Evolutionary conservation across 1,140 invertebrate species (phyloP).

Genomic region (Ips typographus): DNA sequence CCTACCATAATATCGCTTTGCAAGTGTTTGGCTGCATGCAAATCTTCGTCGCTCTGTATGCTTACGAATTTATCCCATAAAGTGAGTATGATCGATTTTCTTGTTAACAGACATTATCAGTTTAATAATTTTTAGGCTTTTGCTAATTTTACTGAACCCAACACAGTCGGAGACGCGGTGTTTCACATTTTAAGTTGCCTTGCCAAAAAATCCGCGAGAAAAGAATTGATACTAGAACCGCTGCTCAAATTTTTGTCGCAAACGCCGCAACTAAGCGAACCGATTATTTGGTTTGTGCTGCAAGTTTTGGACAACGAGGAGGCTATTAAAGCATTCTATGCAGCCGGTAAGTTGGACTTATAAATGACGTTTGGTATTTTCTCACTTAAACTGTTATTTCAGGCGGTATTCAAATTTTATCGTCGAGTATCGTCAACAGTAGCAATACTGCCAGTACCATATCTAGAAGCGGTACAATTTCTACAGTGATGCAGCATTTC

Average conservation of each 20-base stretch:
- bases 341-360: slow-evolving; percentile 52
- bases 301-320: slow-evolving; percentile 69
- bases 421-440: slow-evolving; percentile 61
- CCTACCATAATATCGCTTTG: slow-evolving; percentile 81
- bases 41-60: slow-evolving; percentile 66
- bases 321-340: slow-evolving; percentile 67
- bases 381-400: slow-evolving; percentile 30
- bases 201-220: slow-evolving; percentile 69
- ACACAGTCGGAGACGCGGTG: slow-evolving; percentile 79
- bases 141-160: slow-evolving; percentile 59
- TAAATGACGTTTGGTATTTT: not conserved
- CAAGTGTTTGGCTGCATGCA: slow-evolving; percentile 70
- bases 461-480: slow-evolving; percentile 51
- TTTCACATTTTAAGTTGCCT: slow-evolving; percentile 78
- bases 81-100: slow-evolving; percentile 9
- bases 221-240: slow-evolving; percentile 71
- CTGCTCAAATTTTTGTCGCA: slow-evolving; percentile 72
- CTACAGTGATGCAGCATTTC: slow-evolving; percentile 67
- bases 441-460: slow-evolving; percentile 56
- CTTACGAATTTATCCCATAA: slow-evolving; percentile 51
- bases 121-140: slow-evolving; percentile 36
- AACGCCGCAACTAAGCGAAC: slow-evolving; percentile 68
- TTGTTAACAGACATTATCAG: not conserved
- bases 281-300: slow-evolving; percentile 73
- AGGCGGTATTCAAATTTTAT: slow-evolving; percentile 63